Percentiles rank a stretch among this genome's conserved stretches.
Conservation (phyloP, 2,797 vertebrate species). For the Bradypodion ventrale region DNA sequence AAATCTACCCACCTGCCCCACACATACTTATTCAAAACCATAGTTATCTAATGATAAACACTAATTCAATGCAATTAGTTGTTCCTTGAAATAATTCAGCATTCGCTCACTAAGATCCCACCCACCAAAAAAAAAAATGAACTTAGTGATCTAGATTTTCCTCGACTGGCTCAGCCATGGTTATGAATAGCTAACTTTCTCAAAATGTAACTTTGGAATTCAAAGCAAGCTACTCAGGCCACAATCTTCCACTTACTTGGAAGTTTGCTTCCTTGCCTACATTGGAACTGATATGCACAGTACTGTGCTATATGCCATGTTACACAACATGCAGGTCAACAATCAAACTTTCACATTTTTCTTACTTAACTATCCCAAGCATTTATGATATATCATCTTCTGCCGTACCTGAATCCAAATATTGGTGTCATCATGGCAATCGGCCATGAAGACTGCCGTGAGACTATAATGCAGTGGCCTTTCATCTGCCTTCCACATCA, state of each 20-base stretch:
- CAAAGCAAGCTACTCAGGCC: not conserved
- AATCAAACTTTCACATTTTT: not conserved
- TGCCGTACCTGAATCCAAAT: too few species aligned
- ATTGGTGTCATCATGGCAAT: too few species aligned
- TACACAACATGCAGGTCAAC: not conserved
- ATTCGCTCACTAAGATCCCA: not conserved
- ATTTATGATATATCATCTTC: not conserved
- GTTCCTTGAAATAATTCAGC: not conserved
- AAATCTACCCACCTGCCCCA: not conserved
- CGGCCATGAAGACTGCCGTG: too few species aligned
- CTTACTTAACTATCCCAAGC: not conserved
- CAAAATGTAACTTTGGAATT: not conserved
- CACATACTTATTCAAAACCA: not conserved
- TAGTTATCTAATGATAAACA: not conserved
- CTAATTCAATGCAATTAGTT: not conserved
- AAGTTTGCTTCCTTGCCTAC: not conserved
- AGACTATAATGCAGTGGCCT: too few species aligned
- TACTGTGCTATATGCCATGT: not conserved
- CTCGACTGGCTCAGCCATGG: too few species aligned
- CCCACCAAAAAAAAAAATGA: too few species aligned
- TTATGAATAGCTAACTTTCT: too few species aligned
- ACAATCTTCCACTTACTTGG: not conserved
- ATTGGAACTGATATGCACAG: not conserved
- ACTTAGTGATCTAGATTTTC: not conserved
- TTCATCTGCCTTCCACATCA: too few species aligned